phyloP scores from a whole-genome alignment of 2,797 vertebrate genomes.

The Chromis chromis region DNA sequence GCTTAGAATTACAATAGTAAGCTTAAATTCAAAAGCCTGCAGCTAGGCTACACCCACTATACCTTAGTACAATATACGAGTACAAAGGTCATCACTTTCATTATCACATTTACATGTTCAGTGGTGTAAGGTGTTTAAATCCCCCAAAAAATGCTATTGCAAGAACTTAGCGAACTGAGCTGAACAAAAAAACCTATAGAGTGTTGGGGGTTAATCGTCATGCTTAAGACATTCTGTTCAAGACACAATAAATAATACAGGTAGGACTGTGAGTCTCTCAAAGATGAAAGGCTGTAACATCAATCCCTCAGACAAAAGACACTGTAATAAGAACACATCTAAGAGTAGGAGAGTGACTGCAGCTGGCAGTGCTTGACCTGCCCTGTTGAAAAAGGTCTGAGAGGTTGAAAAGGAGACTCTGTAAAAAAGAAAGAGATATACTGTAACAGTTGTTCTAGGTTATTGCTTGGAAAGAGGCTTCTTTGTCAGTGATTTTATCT shows the following conservation, averaged over 20 bases:
- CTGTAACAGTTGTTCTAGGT: constrained; percentile 17
- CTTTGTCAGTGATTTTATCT: neutral
- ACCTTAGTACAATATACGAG: constrained; percentile 21
- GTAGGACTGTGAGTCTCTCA: constrained; percentile 15
- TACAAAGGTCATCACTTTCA: constrained; percentile 9
- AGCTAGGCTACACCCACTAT: constrained; percentile 19
- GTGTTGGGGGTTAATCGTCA: neutral
- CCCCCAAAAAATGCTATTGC: constrained; percentile 1
- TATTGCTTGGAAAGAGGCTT: constrained; percentile 6
- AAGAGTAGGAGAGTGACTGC: constrained; percentile 43
- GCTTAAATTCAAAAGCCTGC: constrained; percentile 48
- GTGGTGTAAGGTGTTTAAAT: constrained; percentile 4
- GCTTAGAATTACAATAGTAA: constrained; percentile 54
- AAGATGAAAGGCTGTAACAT: constrained; percentile 70
- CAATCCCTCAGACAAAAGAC: constrained; percentile 59
- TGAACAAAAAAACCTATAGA: constrained; percentile 15
- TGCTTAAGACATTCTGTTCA: constrained; percentile 23
- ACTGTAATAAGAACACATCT: constrained; percentile 50
- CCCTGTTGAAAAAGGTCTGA: constrained; percentile 29
- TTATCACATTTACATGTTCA: neutral
- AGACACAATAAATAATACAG: constrained; percentile 18
- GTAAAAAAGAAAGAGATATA: constrained; percentile 24
- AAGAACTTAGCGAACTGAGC: neutral
- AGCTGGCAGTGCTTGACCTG: constrained; percentile 55
- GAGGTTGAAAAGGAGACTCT: constrained; percentile 21